These are phyloP conservation scores for Gymnocheta viridis DNA, from an alignment of 2,888 invertebrate genomes.

Conservation along the genomic window DNA sequence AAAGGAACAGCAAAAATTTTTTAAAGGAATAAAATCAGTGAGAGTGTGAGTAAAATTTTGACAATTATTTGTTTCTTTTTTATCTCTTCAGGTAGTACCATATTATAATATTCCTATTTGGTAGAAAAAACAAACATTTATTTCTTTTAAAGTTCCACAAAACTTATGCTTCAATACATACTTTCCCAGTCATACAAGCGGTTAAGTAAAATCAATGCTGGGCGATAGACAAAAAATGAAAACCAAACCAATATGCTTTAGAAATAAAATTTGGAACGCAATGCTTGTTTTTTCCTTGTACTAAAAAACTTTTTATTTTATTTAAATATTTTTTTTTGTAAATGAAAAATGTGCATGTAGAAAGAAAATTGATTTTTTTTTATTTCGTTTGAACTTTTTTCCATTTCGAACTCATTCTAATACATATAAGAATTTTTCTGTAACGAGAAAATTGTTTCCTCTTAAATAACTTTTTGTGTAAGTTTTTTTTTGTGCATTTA, in stretches of 20 bases:
- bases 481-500: neutral
- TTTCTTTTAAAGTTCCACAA: neutral
- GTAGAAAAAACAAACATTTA: neutral
- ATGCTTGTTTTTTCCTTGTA: neutral
- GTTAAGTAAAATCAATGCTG: neutral
- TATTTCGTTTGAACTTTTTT: slow-evolving; percentile 15
- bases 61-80: neutral
- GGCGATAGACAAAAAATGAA: neutral
- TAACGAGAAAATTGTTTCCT: neutral
- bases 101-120: too few species aligned
- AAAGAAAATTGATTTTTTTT: slow-evolving; percentile 56
- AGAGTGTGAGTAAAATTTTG: slow-evolving; percentile 30
- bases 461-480: neutral
- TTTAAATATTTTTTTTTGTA: slow-evolving; percentile 5
- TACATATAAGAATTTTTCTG: slow-evolving; percentile 7
- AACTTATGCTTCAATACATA: slow-evolving; percentile 11
- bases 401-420: neutral
- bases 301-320: slow-evolving; percentile 6
- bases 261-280: slow-evolving; percentile 11
- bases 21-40: neutral
- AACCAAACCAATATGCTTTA: neutral
- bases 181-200: neutral
- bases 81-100: neutral
- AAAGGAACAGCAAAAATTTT: slow-evolving; percentile 15
- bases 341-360: slow-evolving; percentile 49